phyloP scores from a whole-genome alignment of 2,113 vertebrate genomes.

The Aegithalos caudatus region DNA sequence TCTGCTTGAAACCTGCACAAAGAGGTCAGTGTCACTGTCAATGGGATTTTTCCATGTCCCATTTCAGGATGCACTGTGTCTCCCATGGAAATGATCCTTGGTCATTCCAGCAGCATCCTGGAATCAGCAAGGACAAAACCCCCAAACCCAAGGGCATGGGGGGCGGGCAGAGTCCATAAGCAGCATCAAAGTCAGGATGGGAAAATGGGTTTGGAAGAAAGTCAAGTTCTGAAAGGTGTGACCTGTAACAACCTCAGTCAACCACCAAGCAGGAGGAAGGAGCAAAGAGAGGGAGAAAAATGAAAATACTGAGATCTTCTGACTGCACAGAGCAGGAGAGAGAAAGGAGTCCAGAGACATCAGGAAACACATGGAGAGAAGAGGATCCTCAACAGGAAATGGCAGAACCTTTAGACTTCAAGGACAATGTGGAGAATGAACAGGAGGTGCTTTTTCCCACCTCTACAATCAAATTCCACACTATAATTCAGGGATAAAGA shows the following conservation, averaged over 20 bases:
- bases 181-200: background rate
- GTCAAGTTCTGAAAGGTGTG: background rate
- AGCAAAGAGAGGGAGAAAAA: background rate
- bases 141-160: rapidly evolving
- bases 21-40: rapidly evolving
- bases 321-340: background rate
- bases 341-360: background rate
- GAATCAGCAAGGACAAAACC: background rate
- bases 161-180: background rate
- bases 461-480: background rate
- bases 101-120: background rate
- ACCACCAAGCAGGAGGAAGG: background rate
- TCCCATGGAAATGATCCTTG: rapidly evolving
- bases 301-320: background rate
- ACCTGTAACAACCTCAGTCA: background rate
- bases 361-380: background rate
- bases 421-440: background rate
- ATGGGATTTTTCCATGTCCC: background rate
- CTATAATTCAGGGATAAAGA: background rate
- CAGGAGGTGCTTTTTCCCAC: background rate
- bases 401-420: background rate
- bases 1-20: background rate
- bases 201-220: background rate
- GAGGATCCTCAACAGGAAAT: background rate
- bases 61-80: background rate